phyloP scores from a whole-genome alignment of 2,113 vertebrate species.

The Eonycteris spelaea region DNA sequence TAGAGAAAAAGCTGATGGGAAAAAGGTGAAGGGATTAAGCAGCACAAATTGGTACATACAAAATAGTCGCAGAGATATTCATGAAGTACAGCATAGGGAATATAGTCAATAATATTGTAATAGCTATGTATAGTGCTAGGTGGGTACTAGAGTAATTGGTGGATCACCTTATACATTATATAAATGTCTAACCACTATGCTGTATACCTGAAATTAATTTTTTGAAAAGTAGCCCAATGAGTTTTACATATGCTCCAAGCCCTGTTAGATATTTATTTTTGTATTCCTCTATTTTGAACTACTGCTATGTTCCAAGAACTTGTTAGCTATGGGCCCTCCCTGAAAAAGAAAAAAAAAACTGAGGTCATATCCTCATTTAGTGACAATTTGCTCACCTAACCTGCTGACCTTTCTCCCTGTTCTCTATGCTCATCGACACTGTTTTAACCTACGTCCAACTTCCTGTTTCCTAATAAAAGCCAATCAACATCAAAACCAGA shows the following conservation, averaged over 20 bases:
- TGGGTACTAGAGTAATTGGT: too few relatives aligned
- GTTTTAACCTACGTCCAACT: constrained; percentile 49
- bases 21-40: too few relatives aligned
- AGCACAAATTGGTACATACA: too few relatives aligned
- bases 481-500: constrained; percentile 29
- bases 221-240: not conserved
- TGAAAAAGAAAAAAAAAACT: constrained; percentile 56
- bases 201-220: too few relatives aligned
- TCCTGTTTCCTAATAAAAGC: constrained; percentile 48
- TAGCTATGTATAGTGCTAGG: too few relatives aligned
- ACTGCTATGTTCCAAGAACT: constrained; percentile 32
- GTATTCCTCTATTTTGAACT: not conserved
- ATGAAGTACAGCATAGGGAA: too few relatives aligned
- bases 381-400: constrained; percentile 53
- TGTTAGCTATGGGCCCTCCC: not conserved
- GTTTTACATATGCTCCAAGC: constrained; percentile 8
- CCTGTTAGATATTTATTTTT: constrained; percentile 2
- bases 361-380: constrained; percentile 57
- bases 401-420: constrained; percentile 32
- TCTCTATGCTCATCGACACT: not conserved
- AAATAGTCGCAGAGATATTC: too few relatives aligned
- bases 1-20: too few relatives aligned
- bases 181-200: too few relatives aligned
- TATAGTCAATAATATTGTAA: too few relatives aligned
- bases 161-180: too few relatives aligned